These are phyloP conservation scores for Drosophila flavopinicola DNA, from an alignment of 2,888 invertebrate genomes.

Conservation along the genomic window DNA sequence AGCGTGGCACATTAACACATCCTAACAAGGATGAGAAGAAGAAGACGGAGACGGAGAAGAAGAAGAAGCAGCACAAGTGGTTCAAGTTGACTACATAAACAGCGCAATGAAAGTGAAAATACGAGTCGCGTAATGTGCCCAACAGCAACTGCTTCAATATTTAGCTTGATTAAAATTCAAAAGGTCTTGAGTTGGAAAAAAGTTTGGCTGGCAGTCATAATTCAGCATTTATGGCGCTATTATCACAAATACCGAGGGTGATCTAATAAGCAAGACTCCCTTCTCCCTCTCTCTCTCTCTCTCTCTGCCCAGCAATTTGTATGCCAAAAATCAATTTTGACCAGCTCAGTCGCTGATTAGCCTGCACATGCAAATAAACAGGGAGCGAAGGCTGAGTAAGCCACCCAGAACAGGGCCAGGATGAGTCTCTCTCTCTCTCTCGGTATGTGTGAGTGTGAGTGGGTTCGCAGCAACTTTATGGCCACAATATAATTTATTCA, in stretches of 20 bases:
- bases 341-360: slow-evolving; percentile 52
- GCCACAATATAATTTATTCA: slow-evolving; percentile 78
- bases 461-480: slow-evolving; percentile 70
- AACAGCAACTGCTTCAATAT: slow-evolving; percentile 63
- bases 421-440: slow-evolving; percentile 16
- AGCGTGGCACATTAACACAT: slow-evolving; percentile 78
- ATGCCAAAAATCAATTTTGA: slow-evolving; percentile 50
- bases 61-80: slow-evolving; percentile 16
- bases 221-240: slow-evolving; percentile 66
- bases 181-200: slow-evolving; percentile 54
- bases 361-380: slow-evolving; percentile 46
- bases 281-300: not conserved
- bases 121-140: slow-evolving; percentile 51
- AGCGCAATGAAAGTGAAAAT: slow-evolving; percentile 70
- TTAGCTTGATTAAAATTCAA: slow-evolving; percentile 79
- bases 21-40: slow-evolving; percentile 43
- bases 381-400: slow-evolving; percentile 34
- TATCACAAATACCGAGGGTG: slow-evolving; percentile 40
- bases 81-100: slow-evolving; percentile 55
- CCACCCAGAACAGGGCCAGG: slow-evolving; percentile 31
- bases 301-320: not conserved
- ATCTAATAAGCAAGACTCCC: slow-evolving; percentile 39
- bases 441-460: not conserved
- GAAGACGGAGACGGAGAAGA: slow-evolving; percentile 10
- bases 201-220: slow-evolving; percentile 54